These are phyloP conservation scores for Taphrorychus bicolor DNA, from an alignment of 2,888 invertebrate species.

Conservation along the genomic window DNA sequence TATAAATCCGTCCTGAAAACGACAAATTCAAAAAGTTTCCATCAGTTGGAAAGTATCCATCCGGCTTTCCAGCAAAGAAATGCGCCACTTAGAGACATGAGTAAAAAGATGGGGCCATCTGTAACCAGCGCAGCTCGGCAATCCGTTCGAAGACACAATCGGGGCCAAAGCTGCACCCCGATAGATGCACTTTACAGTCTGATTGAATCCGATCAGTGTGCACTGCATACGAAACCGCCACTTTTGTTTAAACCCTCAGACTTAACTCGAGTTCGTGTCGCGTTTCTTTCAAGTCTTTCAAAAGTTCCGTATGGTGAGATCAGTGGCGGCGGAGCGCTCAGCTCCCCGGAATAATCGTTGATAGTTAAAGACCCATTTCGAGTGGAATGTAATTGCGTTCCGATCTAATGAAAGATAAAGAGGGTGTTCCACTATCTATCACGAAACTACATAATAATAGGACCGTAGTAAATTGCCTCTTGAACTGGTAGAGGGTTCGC, in stretches of 20 bases:
- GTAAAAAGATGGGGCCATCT: constrained; percentile 39
- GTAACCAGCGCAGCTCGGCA: constrained; percentile 38
- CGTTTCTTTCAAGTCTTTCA: constrained; percentile 25
- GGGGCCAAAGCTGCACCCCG: constrained; percentile 29
- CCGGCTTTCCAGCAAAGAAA: constrained; percentile 28
- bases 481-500: constrained; percentile 24
- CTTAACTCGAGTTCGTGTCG: constrained; percentile 30
- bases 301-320: constrained; percentile 8
- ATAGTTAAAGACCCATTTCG: constrained; percentile 2
- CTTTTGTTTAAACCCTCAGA: constrained; percentile 36
- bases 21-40: constrained; percentile 25
- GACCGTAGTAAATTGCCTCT: constrained; percentile 26
- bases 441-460: constrained; percentile 24
- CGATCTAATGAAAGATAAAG: constrained; percentile 6
- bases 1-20: constrained; percentile 10
- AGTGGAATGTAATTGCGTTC: constrained; percentile 12
- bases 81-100: constrained; percentile 29
- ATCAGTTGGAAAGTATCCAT: constrained; percentile 29
- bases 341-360: not conserved
- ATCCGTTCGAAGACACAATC: constrained; percentile 39
- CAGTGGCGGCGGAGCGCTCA: not conserved
- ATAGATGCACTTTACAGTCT: constrained; percentile 39
- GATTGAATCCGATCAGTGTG: constrained; percentile 42
- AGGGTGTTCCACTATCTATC: constrained; percentile 28
- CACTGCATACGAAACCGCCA: constrained; percentile 39